Conservation (phyloP, 2,888 invertebrate species). For the Venusia cambrica region DNA sequence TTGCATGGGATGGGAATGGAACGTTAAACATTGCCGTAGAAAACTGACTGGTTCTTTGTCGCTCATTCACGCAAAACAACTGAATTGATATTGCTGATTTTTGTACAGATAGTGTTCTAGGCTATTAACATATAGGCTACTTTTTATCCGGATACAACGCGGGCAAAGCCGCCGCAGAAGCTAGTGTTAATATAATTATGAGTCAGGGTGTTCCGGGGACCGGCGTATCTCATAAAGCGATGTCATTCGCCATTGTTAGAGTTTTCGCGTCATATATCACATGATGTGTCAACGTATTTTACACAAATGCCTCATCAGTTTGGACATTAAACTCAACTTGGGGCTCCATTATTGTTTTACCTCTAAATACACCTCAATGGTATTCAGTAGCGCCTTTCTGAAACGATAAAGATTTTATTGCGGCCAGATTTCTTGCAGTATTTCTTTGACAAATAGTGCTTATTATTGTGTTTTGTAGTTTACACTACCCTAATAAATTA, state of each 20-base stretch:
- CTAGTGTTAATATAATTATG: slow-evolving; percentile 73
- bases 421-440: slow-evolving; percentile 16
- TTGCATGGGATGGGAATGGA: no score
- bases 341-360: slow-evolving; percentile 25
- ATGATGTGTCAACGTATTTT: slow-evolving; percentile 48
- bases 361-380: slow-evolving; percentile 14
- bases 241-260: slow-evolving; percentile 67
- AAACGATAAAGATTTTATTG: slow-evolving; percentile 10
- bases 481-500: slow-evolving; percentile 58
- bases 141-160: no score
- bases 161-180: no score
- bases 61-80: no score
- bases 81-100: no score
- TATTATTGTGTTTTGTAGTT: slow-evolving; percentile 30
- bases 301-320: slow-evolving; percentile 51
- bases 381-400: slow-evolving; percentile 7
- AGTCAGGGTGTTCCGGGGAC: slow-evolving; percentile 44
- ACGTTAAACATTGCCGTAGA: no score
- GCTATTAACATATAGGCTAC: no score
- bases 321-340: slow-evolving; percentile 28
- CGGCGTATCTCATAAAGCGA: slow-evolving; percentile 51
- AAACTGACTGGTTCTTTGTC: no score
- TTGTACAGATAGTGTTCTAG: no score
- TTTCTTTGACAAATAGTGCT: slow-evolving; percentile 10
- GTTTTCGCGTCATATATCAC: slow-evolving; percentile 51